Base-by-base conservation (phyloP, 2,113 vertebrate genomes). In the Platichthys stellatus region DNA sequence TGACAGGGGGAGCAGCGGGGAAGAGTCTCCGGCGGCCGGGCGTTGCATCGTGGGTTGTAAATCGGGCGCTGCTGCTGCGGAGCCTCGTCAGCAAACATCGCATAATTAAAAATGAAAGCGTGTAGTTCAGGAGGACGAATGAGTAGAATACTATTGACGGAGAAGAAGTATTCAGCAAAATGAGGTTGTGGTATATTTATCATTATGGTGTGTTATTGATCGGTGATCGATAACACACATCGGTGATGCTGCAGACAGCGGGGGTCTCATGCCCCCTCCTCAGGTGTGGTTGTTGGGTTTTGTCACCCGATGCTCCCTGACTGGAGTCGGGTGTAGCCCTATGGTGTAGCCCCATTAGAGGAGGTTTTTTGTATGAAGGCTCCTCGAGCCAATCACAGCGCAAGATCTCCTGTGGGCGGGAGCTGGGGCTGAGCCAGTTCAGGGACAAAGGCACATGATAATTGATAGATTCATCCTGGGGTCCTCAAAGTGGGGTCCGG, bases 291-390 rank as follows among this genome's bases (percentile, higher is more conserved):
- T 69, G 61, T 57, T 64, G 75, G 78, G 74, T 74, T 88, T 86
- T 86, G 90, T 92, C 89, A 92, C 93, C 92, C 93, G 90, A 90
- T 86, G 90, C 89, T 90, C 85, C 64, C 81, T 71, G 80, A 69
- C 80, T 82, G 81, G 85, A 92, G 85, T 87, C 93, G 93, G 94
- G 94, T 94, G 94, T 94, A 86, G 84, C 86, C 91, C 74, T 28
- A 28, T 28, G 94, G 94, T 94, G 94, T 94, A 86, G 84, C 86
- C 91, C 74, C 80, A 87, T 82, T 81, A 58, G 58, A 83, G 21
- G 70, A 72, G 23, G 43, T 7, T 28, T 45, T 40, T 65, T 90
- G 90, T 92, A 70, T 81, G 93, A 94, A 58, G 83, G 81, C 23
- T 72, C 38, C 3, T 13, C 5, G 68, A 66, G 80, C 94, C 90